phyloP scores from a whole-genome alignment of 2,113 vertebrate genomes.

The Eulemur rufifrons region DNA sequence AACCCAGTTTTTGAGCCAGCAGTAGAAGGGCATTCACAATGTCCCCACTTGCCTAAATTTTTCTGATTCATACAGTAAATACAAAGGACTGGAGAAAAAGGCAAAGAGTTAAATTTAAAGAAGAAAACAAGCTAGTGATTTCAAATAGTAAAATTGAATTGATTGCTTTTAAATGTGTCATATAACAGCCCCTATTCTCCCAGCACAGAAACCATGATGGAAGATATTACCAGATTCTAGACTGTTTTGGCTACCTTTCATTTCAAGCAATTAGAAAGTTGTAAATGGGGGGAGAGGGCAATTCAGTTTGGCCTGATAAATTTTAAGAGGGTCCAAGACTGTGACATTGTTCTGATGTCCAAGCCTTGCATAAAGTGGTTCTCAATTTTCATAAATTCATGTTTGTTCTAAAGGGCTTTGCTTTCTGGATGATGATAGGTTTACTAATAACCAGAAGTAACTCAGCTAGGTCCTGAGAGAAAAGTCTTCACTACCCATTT shows the following conservation, averaged over 20 bases:
- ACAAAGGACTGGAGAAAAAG: neutral
- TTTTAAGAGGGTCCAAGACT: neutral
- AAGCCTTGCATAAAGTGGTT: neutral
- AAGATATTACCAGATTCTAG: neutral
- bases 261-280: neutral
- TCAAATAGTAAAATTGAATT: constrained; percentile 26
- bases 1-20: neutral
- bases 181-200: neutral
- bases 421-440: constrained; percentile 29
- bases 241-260: neutral
- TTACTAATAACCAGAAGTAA: neutral
- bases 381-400: neutral
- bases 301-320: neutral
- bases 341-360: neutral
- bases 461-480: neutral
- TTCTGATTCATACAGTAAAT: neutral
- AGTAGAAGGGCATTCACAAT: neutral
- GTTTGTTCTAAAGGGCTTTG: constrained; percentile 17
- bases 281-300: rapidly evolving
- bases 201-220: neutral
- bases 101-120: neutral
- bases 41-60: neutral
- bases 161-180: constrained; percentile 30
- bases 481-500: neutral
- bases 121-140: neutral